These are phyloP conservation scores for Ambastaia sidthimunki DNA, from an alignment of 2,797 vertebrate species.

Conservation along the genomic window DNA sequence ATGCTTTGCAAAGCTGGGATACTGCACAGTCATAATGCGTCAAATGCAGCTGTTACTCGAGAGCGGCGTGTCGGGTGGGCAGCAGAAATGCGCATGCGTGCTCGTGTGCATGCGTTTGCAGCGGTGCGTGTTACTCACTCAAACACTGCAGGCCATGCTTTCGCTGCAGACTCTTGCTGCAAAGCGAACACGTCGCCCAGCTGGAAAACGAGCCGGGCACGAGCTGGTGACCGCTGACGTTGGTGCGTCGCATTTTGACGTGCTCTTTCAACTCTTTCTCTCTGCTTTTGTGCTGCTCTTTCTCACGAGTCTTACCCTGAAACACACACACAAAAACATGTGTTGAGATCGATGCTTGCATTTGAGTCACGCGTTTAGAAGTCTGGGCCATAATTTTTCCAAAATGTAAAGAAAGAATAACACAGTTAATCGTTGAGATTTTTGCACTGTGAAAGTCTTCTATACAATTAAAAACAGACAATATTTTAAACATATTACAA, in stretches of 20 bases:
- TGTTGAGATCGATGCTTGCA: not conserved
- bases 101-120: constrained; percentile 8
- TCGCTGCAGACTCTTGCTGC: constrained; percentile 85
- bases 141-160: constrained; percentile 89
- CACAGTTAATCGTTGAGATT: no score
- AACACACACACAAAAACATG: constrained; percentile 37
- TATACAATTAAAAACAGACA: no score
- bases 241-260: constrained; percentile 71
- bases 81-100: constrained; percentile 1
- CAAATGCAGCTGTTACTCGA: not conserved
- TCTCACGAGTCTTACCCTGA: constrained; percentile 92
- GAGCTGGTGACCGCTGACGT: constrained; percentile 79
- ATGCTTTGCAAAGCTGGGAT: not conserved
- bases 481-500: no score
- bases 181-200: constrained; percentile 88
- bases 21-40: not conserved
- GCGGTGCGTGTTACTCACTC: constrained; percentile 83
- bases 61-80: not conserved
- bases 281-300: constrained; percentile 77
- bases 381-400: no score
- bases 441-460: no score
- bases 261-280: constrained; percentile 75
- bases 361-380: not conserved
- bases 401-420: no score
- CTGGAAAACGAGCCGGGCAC: constrained; percentile 82